Percentiles rank a stretch among this genome's conserved stretches.
Evolutionary conservation across 2,113 vertebrate species (phyloP).

Genomic region (Dasyprocta punctata): DNA sequence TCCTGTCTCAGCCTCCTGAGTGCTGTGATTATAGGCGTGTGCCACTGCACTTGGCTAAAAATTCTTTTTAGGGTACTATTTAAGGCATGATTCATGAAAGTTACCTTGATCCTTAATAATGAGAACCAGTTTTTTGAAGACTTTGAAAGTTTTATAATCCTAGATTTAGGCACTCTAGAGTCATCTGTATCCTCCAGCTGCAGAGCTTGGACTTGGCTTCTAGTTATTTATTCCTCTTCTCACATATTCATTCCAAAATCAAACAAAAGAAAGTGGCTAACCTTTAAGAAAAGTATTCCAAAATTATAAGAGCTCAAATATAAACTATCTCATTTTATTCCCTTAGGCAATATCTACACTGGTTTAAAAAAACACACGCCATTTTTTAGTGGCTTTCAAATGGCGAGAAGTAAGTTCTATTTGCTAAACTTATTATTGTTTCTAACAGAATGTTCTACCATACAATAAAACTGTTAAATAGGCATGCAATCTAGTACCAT

Average conservation of each 20-base stretch:
- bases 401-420: neutral
- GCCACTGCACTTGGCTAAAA: neutral
- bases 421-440: constrained; percentile 50
- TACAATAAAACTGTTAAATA: constrained; percentile 50
- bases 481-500: neutral
- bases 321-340: neutral
- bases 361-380: neutral
- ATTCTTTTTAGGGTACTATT: constrained; percentile 37
- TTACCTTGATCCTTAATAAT: constrained; percentile 26
- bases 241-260: constrained; percentile 40
- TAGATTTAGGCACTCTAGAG: constrained; percentile 46
- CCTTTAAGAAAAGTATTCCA: constrained; percentile 45
- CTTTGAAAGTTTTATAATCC: constrained; percentile 59
- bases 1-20: neutral
- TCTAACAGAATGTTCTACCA: constrained; percentile 1
- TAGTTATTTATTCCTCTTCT: constrained; percentile 45
- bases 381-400: constrained; percentile 47
- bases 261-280: constrained; percentile 48
- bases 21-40: neutral
- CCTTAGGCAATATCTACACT: neutral
- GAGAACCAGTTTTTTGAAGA: neutral
- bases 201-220: neutral
- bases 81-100: constrained; percentile 39
- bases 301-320: constrained; percentile 46
- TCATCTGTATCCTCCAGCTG: constrained; percentile 27